phyloP scores from a whole-genome alignment of 2,797 vertebrate genomes.

The Periophthalmus magnuspinnatus region DNA sequence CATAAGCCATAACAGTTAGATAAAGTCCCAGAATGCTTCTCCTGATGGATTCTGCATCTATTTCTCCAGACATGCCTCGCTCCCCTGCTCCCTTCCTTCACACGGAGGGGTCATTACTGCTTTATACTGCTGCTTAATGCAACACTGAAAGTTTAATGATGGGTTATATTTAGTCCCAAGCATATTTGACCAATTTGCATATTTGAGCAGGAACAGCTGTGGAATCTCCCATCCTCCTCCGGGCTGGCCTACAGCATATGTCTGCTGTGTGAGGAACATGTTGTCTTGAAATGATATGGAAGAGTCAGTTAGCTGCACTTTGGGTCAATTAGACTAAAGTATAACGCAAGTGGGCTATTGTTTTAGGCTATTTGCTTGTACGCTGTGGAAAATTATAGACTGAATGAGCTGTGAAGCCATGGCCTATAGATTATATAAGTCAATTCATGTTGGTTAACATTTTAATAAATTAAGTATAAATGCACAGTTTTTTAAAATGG shows the following conservation, averaged over 20 bases:
- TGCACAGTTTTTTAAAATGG: not conserved
- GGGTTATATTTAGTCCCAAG: constrained; percentile 61
- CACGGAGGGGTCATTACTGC: constrained; percentile 37
- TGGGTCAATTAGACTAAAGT: not conserved
- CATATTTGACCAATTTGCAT: constrained; percentile 65
- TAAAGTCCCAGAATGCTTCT: constrained; percentile 15
- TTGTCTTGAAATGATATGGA: constrained; percentile 35
- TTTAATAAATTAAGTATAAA: not conserved
- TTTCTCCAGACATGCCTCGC: constrained; percentile 15
- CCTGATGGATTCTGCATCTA: constrained; percentile 7
- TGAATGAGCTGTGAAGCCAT: too few relatives aligned
- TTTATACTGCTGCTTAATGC: constrained; percentile 56
- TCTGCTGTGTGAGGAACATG: constrained; percentile 46
- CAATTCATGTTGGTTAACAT: too few relatives aligned
- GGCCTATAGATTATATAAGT: too few relatives aligned
- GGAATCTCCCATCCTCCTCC: constrained; percentile 47
- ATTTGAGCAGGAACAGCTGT: constrained; percentile 65
- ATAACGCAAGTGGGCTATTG: not conserved
- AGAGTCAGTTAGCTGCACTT: constrained; percentile 19
- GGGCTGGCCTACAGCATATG: constrained; percentile 48
- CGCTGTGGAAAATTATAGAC: too few relatives aligned
- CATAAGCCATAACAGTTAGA: constrained; percentile 21
- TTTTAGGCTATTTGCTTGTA: not conserved
- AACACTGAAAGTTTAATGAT: constrained; percentile 55
- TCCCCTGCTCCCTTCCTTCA: constrained; percentile 6